phyloP scores from a whole-genome alignment of 2,888 invertebrate species.

The Hypena proboscidalis region DNA sequence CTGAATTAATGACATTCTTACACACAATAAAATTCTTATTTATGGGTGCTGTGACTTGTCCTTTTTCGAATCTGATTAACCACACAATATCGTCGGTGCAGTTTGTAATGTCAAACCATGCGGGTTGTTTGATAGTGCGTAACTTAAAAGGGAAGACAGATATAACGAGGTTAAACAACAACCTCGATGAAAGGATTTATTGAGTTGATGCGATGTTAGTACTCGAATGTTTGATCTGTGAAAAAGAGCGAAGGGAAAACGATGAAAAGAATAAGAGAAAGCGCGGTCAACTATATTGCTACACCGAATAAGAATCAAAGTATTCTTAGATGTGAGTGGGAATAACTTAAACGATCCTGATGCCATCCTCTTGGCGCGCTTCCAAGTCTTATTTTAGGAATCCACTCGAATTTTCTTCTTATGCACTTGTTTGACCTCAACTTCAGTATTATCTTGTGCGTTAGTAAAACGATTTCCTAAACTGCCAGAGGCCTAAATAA shows the following conservation, averaged over 20 bases:
- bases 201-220: not conserved
- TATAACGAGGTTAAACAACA: slow-evolving; percentile 32
- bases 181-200: slow-evolving; percentile 12
- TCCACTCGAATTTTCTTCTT: not conserved
- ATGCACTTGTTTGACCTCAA: slow-evolving; percentile 12
- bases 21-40: slow-evolving; percentile 20
- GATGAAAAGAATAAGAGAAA: not conserved
- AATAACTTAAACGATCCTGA: slow-evolving; percentile 7
- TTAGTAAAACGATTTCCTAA: not conserved
- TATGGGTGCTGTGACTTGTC: slow-evolving; percentile 11
- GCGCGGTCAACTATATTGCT: no score
- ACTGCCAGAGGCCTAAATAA: no score
- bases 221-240: not conserved
- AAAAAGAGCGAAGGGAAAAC: not conserved
- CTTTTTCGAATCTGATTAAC: slow-evolving; percentile 37
- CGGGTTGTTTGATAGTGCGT: slow-evolving; percentile 42
- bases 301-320: not conserved
- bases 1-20: slow-evolving; percentile 16
- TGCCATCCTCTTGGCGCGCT: slow-evolving; percentile 1
- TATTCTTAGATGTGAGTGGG: not conserved
- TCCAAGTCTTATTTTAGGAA: slow-evolving; percentile 6
- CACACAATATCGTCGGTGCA: slow-evolving; percentile 9
- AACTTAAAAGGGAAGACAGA: slow-evolving; percentile 37
- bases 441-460: slow-evolving; percentile 11
- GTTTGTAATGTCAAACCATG: slow-evolving; percentile 32